Evolutionary conservation across 2,888 invertebrate species (phyloP).

Genomic region (Phytoseiulus persimilis): DNA sequence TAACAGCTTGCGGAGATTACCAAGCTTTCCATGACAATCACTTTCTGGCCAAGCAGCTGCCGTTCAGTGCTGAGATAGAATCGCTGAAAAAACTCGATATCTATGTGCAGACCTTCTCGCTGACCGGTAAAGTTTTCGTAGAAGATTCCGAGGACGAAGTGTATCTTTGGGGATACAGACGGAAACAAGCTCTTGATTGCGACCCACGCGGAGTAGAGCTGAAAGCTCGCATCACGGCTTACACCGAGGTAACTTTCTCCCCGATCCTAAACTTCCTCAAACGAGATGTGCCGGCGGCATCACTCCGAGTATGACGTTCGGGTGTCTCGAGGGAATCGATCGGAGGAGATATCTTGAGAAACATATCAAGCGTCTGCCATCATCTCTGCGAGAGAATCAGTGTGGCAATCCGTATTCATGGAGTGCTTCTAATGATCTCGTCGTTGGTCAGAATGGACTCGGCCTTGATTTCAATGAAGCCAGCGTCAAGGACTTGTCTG

Average conservation of each 20-base stretch:
- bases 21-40: not conserved
- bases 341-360: not conserved
- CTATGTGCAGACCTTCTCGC: conserved; percentile 10
- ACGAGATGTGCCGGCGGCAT: not conserved
- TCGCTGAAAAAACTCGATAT: conserved; percentile 7
- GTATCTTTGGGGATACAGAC: not conserved
- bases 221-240: not conserved
- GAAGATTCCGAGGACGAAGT: not conserved
- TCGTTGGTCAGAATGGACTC: conserved; percentile 9
- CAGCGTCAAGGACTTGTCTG: not conserved
- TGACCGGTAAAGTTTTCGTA: not conserved
- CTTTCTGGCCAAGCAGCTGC: not conserved
- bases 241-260: not conserved
- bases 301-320: not conserved
- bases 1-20: conserved; percentile 18
- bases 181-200: not conserved
- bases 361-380: too few species aligned
- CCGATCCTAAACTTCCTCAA: not conserved
- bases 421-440: not conserved
- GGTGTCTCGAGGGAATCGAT: not conserved
- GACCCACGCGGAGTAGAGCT: not conserved
- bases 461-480: conserved; percentile 12
- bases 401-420: too few species aligned
- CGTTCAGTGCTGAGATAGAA: not conserved
- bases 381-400: too few species aligned